Conservation (phyloP, 2,113 vertebrate species). For the Trematomus loennbergii region DNA sequence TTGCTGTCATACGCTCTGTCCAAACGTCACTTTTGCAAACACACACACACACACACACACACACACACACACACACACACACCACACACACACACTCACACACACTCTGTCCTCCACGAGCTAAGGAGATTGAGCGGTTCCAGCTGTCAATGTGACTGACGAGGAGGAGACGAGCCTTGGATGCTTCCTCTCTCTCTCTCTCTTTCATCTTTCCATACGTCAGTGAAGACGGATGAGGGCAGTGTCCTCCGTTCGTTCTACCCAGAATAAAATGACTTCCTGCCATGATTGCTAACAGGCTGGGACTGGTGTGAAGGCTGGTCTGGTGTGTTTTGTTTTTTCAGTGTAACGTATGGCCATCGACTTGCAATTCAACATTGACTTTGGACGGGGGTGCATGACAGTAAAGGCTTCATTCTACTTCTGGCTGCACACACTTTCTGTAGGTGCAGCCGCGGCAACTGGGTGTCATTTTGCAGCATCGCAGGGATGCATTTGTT, state of each 20-base stretch:
- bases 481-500: neutral
- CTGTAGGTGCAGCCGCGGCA: conserved; percentile 26
- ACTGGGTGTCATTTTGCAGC: conserved; percentile 34
- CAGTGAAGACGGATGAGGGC: conserved; percentile 62
- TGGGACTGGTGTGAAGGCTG: neutral
- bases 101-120: conserved; percentile 45
- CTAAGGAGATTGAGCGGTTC: conserved; percentile 68
- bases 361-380: neutral
- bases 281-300: conserved; percentile 27
- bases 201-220: conserved; percentile 51
- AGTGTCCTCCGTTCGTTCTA: conserved; percentile 8
- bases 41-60: neutral
- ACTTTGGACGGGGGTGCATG: neutral
- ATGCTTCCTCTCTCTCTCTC: conserved; percentile 41
- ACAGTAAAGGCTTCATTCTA: conserved; percentile 1
- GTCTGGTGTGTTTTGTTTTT: neutral
- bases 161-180: conserved; percentile 39
- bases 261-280: conserved; percentile 54
- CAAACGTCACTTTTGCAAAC: neutral
- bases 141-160: conserved; percentile 62
- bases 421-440: neutral
- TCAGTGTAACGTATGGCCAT: neutral
- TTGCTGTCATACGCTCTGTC: conserved; percentile 35
- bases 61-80: neutral
- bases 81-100: neutral